Conservation (phyloP, 2,113 vertebrate species). For the Passer domesticus region DNA sequence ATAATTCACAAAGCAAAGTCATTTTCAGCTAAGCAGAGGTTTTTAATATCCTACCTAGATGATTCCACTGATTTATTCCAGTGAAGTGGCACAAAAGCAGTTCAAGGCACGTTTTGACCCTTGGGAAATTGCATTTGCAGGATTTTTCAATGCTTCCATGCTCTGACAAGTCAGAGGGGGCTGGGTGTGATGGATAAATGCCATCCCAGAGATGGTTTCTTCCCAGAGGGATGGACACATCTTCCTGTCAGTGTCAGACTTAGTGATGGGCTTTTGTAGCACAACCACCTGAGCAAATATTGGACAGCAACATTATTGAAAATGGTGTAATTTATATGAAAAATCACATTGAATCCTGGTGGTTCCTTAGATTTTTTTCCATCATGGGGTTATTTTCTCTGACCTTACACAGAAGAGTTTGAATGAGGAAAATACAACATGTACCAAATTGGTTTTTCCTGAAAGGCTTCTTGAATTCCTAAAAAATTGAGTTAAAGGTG, state of each 20-base stretch:
- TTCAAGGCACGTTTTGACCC: not conserved
- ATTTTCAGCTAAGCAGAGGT: not conserved
- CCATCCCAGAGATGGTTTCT: not conserved
- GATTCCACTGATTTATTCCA: not conserved
- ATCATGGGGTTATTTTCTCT: not conserved
- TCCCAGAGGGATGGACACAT: not conserved
- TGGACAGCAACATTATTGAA: not conserved
- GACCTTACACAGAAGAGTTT: not conserved
- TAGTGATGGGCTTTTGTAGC: not conserved
- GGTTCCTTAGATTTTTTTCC: not conserved
- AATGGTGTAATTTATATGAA: not conserved
- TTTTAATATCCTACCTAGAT: not conserved
- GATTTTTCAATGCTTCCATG: not conserved
- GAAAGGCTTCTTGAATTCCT: not conserved
- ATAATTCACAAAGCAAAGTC: not conserved
- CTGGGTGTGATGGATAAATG: not conserved
- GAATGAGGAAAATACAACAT: not conserved
- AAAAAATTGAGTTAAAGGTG: not conserved
- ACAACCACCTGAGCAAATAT: not conserved
- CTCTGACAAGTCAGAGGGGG: not conserved
- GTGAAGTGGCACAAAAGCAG: not conserved
- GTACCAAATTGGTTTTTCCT: fast-evolving
- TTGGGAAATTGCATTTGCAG: not conserved
- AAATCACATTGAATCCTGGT: not conserved
- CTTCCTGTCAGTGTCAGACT: not conserved